Base-by-base conservation (phyloP, 2,113 vertebrate genomes). In the Patagioenas fasciata region DNA sequence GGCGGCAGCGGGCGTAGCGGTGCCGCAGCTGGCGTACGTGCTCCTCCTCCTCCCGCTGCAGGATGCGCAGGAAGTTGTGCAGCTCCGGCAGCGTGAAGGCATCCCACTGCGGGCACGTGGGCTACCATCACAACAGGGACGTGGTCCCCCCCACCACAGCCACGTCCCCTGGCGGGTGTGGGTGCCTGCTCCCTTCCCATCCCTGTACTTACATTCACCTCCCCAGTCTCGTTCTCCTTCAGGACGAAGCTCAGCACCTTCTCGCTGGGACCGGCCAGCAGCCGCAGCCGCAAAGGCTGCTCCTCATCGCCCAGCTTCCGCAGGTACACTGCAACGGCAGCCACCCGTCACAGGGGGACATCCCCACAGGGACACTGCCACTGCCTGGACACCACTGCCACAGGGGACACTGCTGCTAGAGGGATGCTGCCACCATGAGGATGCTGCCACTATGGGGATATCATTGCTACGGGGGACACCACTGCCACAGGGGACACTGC, bases 171-270 rank as follows among this genome's bases (percentile, higher is more conserved):
- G 0, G 2, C 8, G 15, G 17, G 1, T 2, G 42, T 0, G 1
- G n/a, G 38, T 31, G 19, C 18, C 5, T 1, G 25, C n/a, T 36
- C 83, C 65, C 26, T 32, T 57, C 60, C 25, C 2, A 1, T 86
- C 36, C 26, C 20, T 32, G 31, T 86, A 98, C 99, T 98, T 97
- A 99, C 99, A 11, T 99, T 99, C 75, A 99, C 98, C 34, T 99
- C 99, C 36, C 99, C 99, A 0, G 98, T 99, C 78, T 99, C 99
- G 14, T 99, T 99, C 94, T 99, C 99, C 95, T 99, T 99, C 88
- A 99, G 97, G 90, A 99, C 96, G 25, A 99, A 98, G 96, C 98
- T 99, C 79, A 99, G 94, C 79, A 96, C 95, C 62, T 99, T 98
- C 96, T 99, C 99, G 44, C 98, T 99, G 62, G 99, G 99, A 5